phyloP scores from a whole-genome alignment of 2,888 invertebrate genomes.

The Hybos culiciformis region DNA sequence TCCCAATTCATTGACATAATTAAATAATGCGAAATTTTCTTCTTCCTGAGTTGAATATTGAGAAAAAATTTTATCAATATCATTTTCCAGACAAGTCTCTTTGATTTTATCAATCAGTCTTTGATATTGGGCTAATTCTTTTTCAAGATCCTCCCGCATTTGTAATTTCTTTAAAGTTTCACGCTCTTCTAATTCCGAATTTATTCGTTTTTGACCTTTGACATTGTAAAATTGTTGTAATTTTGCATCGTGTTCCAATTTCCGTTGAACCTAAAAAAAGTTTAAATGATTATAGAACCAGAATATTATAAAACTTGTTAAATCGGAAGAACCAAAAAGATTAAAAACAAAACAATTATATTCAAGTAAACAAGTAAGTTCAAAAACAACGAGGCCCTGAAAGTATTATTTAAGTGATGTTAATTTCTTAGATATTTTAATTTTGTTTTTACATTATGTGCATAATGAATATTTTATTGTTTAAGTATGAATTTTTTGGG shows the following conservation, averaged over 20 bases:
- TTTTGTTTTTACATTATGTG: too few relatives aligned
- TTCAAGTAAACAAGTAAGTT: too few relatives aligned
- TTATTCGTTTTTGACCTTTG: slow-evolving; percentile 66
- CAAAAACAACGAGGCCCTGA: too few relatives aligned
- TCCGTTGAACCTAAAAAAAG: slow-evolving; percentile 49
- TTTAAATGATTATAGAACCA: not conserved
- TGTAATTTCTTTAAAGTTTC: slow-evolving; percentile 55
- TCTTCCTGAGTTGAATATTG: slow-evolving; percentile 76
- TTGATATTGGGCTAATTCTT: slow-evolving; percentile 57
- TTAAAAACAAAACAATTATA: too few relatives aligned
- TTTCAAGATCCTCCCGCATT: slow-evolving; percentile 52
- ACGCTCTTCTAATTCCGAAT: slow-evolving; percentile 59
- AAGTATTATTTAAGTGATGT: too few relatives aligned
- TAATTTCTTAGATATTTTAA: too few relatives aligned
- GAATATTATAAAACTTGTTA: not conserved
- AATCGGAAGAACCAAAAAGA: not conserved
- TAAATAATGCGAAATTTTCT: slow-evolving; percentile 83
- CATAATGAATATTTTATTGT: too few relatives aligned
- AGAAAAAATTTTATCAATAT: slow-evolving; percentile 51
- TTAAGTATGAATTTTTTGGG: too few relatives aligned
- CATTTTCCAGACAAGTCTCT: slow-evolving; percentile 44
- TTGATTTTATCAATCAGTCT: slow-evolving; percentile 63
- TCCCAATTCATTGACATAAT: slow-evolving; percentile 80
- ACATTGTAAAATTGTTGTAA: slow-evolving; percentile 72
- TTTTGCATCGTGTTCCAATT: slow-evolving; percentile 72